Conservation (phyloP, 1,140 invertebrate species). For the Calliopsis andreniformis region DNA sequence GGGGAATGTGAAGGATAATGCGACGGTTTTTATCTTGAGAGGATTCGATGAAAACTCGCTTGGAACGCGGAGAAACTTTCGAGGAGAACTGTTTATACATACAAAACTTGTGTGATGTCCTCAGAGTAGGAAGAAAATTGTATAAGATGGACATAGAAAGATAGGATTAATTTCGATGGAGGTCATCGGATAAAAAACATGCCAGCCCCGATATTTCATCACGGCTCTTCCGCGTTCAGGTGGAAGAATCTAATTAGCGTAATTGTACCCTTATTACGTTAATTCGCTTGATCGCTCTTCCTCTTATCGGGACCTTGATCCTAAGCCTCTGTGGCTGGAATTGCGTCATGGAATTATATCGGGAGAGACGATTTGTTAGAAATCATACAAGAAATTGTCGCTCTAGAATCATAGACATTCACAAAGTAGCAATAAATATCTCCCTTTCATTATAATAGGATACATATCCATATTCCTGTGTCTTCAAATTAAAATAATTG, state of each 20-base stretch:
- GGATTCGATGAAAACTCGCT: neutral
- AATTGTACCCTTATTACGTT: slow-evolving; percentile 20
- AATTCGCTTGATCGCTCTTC: neutral
- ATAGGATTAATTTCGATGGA: neutral
- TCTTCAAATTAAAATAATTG: too few species aligned
- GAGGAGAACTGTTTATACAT: too few species aligned
- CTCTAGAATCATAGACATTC: too few species aligned
- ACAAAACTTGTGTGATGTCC: too few species aligned
- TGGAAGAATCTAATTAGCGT: slow-evolving; percentile 24
- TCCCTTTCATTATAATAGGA: too few species aligned
- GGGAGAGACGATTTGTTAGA: neutral
- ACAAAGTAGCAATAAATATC: too few species aligned
- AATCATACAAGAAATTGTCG: too few species aligned
- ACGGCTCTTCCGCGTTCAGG: slow-evolving; percentile 6
- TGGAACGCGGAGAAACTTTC: neutral
- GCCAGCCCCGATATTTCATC: slow-evolving; percentile 6
- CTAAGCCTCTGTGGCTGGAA: neutral
- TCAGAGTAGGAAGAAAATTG: too few species aligned
- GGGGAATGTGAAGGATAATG: neutral
- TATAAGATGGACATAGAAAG: neutral
- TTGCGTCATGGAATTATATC: neutral
- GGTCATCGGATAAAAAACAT: neutral
- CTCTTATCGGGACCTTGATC: slow-evolving; percentile 2
- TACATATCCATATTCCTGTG: too few species aligned
- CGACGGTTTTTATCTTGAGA: neutral